Evolutionary conservation across 1,140 invertebrate genomes (phyloP).

Genomic region (Tenebrio molitor): DNA sequence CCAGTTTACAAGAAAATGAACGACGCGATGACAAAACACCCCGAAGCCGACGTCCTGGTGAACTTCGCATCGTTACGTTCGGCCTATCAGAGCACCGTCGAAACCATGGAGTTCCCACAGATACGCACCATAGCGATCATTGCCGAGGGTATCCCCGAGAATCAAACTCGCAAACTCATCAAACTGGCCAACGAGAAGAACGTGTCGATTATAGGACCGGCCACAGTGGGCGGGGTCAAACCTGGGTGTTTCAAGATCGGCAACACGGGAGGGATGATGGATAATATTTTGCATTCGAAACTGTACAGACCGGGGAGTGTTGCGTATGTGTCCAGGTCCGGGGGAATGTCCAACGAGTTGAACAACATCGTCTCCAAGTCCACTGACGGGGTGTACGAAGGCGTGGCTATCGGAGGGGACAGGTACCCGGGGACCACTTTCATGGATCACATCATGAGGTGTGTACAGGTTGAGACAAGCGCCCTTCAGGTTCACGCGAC

Average conservation of each 20-base stretch:
- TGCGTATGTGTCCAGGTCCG: conserved; percentile 97
- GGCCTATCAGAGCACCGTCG: conserved; percentile 97
- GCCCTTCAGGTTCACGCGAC: neutral
- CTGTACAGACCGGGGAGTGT: conserved; percentile 96
- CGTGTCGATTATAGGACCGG: conserved; percentile 94
- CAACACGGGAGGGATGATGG: conserved; percentile 98
- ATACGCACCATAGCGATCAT: conserved; percentile 98
- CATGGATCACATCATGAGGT: conserved; percentile 96
- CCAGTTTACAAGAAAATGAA: conserved; percentile 97
- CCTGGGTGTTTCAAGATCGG: conserved; percentile 99
- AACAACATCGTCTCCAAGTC: conserved; percentile 99
- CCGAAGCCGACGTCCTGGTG: conserved; percentile 95
- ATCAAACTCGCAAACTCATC: conserved; percentile 96
- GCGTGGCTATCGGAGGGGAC: conserved; percentile 99
- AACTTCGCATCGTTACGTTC: conserved; percentile 98
- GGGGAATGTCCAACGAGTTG: conserved; percentile 99
- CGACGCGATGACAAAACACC: conserved; percentile 95
- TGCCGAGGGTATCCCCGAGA: conserved; percentile 98
- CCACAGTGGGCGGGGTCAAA: conserved; percentile 98
- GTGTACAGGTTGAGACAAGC: too few species aligned
- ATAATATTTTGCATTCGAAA: conserved; percentile 98
- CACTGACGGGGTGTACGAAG: conserved; percentile 97
- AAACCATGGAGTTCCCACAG: conserved; percentile 92
- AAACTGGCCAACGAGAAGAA: conserved; percentile 84
- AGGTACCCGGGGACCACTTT: conserved; percentile 98